A percentile compares a stretch with the other conserved stretches of the same genome.
Evolutionary conservation across 1,140 invertebrate species (phyloP).

Genomic region (Rhopalosiphum maidis): DNA sequence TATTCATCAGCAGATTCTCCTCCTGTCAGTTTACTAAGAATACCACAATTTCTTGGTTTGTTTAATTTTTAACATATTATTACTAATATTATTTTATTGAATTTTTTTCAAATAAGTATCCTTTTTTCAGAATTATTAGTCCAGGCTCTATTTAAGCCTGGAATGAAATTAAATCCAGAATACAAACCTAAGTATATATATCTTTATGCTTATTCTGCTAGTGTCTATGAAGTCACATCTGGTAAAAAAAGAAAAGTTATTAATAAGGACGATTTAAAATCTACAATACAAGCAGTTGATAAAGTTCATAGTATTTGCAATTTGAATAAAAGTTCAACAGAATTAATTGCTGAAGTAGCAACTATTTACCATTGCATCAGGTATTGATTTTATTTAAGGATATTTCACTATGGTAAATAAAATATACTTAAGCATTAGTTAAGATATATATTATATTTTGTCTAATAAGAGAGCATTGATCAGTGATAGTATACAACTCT

Average conservation of each 20-base stretch:
- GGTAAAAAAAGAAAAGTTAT: slow-evolving; percentile 75
- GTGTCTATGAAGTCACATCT: slow-evolving; percentile 79
- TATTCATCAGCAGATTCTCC: slow-evolving; percentile 90
- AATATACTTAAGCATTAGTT: neutral
- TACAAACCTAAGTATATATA: slow-evolving; percentile 98
- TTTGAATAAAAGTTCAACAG: slow-evolving; percentile 89
- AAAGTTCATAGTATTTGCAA: slow-evolving; percentile 92
- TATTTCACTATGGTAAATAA: neutral
- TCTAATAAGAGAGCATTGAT: neutral
- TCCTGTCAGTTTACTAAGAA: slow-evolving; percentile 90
- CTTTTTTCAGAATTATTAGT: slow-evolving; percentile 83
- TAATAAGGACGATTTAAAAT: slow-evolving; percentile 88
- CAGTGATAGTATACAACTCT: neutral
- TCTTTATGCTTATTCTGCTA: slow-evolving; percentile 92
- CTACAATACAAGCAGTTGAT: slow-evolving; percentile 89
- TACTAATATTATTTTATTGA: neutral
- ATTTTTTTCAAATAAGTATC: neutral
- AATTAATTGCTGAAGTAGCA: slow-evolving; percentile 88
- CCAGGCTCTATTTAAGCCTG: slow-evolving; percentile 91
- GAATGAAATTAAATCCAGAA: slow-evolving; percentile 92
- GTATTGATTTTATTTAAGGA: slow-evolving; percentile 64
- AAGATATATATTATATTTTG: neutral
- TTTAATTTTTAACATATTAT: neutral
- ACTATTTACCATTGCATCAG: slow-evolving; percentile 90
- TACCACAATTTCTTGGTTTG: slow-evolving; percentile 91